phyloP scores from a whole-genome alignment of 2,113 vertebrate genomes.

The Probosciger aterrimus region DNA sequence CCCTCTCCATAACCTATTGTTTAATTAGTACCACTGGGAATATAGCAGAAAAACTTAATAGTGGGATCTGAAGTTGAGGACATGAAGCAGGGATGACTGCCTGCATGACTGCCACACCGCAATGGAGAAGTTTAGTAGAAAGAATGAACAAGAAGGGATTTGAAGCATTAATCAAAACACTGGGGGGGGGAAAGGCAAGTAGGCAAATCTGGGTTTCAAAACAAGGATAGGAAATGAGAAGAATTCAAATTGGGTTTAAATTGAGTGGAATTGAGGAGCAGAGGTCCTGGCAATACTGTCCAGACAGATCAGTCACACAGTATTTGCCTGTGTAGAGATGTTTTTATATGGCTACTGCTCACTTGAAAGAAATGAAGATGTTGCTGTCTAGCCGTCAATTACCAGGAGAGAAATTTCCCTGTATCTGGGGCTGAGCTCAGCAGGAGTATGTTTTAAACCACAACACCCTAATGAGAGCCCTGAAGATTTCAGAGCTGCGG shows the following conservation, averaged over 20 bases:
- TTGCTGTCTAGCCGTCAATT: not conserved
- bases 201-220: not conserved
- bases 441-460: not conserved
- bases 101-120: not conserved
- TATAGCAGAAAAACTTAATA: not conserved
- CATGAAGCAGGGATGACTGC: not conserved
- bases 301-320: not conserved
- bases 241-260: not conserved
- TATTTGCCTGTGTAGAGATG: not conserved
- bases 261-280: not conserved
- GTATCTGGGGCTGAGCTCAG: not conserved
- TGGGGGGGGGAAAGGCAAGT: not conserved
- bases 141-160: not conserved
- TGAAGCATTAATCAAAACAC: not conserved
- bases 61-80: not conserved
- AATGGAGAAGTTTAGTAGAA: not conserved
- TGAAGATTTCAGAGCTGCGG: not conserved
- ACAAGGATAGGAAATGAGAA: not conserved
- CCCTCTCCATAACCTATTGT: not conserved
- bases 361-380: not conserved
- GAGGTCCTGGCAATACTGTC: not conserved
- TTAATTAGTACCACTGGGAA: slow-evolving; percentile 29
- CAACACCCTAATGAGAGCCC: not conserved
- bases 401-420: not conserved
- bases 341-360: not conserved